Evolutionary conservation across 2,113 vertebrate genomes (phyloP).

Genomic region (Ancistrus triradiatus): DNA sequence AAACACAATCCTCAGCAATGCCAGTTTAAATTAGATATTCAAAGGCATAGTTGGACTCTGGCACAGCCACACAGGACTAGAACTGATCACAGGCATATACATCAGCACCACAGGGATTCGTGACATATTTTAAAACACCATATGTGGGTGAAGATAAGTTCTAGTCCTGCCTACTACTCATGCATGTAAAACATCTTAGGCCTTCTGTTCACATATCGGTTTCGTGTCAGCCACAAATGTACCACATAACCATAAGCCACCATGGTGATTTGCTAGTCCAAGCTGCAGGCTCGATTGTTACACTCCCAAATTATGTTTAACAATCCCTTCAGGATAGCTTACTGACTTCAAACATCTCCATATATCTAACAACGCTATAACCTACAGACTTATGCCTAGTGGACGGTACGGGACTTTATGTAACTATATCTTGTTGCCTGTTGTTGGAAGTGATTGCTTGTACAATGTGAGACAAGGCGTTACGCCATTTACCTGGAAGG

Average conservation of each 20-base stretch:
- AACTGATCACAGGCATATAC: constrained; percentile 1
- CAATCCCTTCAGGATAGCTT: background rate
- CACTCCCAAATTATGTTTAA: background rate
- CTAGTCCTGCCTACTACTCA: background rate
- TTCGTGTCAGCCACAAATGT: background rate
- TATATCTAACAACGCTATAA: background rate
- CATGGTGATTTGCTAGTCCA: background rate
- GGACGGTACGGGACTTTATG: too few relatives aligned
- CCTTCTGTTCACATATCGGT: constrained; percentile 2
- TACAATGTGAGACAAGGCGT: too few relatives aligned
- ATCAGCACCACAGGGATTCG: constrained; percentile 15
- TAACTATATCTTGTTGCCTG: too few relatives aligned
- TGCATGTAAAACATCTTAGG: constrained; percentile 18
- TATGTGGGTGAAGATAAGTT: constrained; percentile 30
- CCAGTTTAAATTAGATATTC: constrained; percentile 14
- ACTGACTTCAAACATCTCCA: constrained; percentile 11
- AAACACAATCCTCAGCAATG: background rate
- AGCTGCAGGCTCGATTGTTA: background rate
- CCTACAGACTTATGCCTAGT: background rate
- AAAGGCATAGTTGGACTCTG: background rate
- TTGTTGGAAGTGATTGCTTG: too few relatives aligned
- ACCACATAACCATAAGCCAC: background rate
- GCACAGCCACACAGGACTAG: background rate
- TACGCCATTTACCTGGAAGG: too few relatives aligned
- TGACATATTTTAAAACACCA: constrained; percentile 9